Evolutionary conservation across 2,797 vertebrate species (phyloP).

Genomic region (Amblyopsis hoosieri): DNA sequence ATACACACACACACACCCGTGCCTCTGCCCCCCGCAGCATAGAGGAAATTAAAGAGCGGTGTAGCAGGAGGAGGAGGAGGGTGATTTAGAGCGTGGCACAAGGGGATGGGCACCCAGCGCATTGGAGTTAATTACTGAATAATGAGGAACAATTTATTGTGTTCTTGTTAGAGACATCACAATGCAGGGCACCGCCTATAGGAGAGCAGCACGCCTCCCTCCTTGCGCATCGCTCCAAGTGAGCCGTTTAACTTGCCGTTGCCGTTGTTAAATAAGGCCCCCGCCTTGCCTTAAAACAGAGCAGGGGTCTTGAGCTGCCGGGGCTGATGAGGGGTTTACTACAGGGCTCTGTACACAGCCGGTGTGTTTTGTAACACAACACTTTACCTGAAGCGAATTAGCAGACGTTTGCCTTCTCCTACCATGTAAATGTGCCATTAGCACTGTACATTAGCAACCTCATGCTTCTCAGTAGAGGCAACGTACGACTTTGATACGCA

Average conservation of each 20-base stretch:
- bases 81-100: conserved; percentile 77
- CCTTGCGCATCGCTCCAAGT: conserved; percentile 53
- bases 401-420: conserved; percentile 43
- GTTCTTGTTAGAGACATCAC: conserved; percentile 86
- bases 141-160: conserved; percentile 89
- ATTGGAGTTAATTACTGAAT: conserved; percentile 88
- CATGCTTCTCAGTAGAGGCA: conserved; percentile 15
- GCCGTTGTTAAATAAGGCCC: conserved; percentile 47
- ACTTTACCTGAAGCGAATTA: conserved; percentile 60
- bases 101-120: conserved; percentile 73
- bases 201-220: conserved; percentile 48
- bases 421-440: conserved; percentile 31
- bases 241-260: conserved; percentile 45
- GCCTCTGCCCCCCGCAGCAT: conserved; percentile 72
- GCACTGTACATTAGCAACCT: conserved; percentile 6
- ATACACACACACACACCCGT: conserved; percentile 32
- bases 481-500: background rate
- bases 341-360: conserved; percentile 19
- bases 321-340: conserved; percentile 55
- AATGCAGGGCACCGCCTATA: conserved; percentile 70
- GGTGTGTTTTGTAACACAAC: conserved; percentile 43
- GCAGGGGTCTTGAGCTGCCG: conserved; percentile 41
- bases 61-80: conserved; percentile 71
- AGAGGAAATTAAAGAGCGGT: conserved; percentile 84
- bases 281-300: conserved; percentile 33